Percentiles rank a stretch among this genome's conserved stretches.
Evolutionary conservation across 2,113 vertebrate genomes (phyloP).

Genomic region (Myxocyprinus asiaticus): DNA sequence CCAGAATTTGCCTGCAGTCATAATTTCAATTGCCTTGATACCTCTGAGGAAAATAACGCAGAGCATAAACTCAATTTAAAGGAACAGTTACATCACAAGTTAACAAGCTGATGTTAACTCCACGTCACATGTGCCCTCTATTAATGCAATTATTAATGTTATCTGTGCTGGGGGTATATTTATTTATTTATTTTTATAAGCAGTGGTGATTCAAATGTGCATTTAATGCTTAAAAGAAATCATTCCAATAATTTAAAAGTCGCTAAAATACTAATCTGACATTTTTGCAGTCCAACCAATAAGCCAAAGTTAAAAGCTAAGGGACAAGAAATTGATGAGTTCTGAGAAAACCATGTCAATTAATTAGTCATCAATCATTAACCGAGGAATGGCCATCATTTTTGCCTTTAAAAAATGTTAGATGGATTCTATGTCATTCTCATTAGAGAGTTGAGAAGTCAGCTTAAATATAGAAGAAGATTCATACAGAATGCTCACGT

Average conservation of each 20-base stretch:
- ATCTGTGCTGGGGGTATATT: too few relatives aligned
- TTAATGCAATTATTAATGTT: conserved; percentile 48
- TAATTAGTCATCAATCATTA: too few relatives aligned
- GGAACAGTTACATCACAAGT: conserved; percentile 15
- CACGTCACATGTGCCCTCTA: background rate
- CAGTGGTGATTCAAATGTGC: too few relatives aligned
- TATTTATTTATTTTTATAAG: too few relatives aligned
- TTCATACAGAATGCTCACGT: background rate
- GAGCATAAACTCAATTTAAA: conserved; percentile 11
- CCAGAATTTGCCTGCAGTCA: conserved; percentile 65
- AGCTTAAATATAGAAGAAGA: conserved; percentile 4
- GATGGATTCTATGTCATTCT: conserved; percentile 1
- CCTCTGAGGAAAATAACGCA: conserved; percentile 21
- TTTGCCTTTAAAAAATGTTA: background rate
- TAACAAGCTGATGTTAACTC: background rate
- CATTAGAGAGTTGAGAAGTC: conserved; percentile 1
- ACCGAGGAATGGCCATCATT: too few relatives aligned
- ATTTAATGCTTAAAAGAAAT: background rate
- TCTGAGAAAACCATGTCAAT: background rate
- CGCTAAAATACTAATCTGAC: conserved; percentile 19
- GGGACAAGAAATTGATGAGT: background rate
- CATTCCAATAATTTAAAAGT: background rate
- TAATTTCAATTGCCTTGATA: conserved; percentile 61
- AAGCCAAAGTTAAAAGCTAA: too few relatives aligned
- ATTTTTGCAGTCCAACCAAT: conserved; percentile 1